Evolutionary conservation across 2,113 vertebrate species (phyloP).

Genomic region (Chiloscyllium plagiosum): DNA sequence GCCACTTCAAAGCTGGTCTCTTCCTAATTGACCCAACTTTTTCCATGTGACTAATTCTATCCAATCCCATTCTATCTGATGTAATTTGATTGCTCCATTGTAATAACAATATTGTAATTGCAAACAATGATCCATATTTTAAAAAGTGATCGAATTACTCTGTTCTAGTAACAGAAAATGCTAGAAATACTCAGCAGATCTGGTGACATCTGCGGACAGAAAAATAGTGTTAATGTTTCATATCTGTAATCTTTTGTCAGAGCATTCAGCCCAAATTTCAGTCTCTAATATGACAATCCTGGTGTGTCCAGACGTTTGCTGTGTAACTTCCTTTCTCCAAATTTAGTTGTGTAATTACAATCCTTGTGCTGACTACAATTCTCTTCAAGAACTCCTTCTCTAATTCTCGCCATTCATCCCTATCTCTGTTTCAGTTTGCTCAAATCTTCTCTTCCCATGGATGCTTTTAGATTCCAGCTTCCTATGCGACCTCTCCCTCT

Average conservation of each 20-base stretch:
- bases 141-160: not conserved
- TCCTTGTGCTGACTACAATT: not conserved
- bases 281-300: not conserved
- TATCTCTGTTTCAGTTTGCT: not conserved
- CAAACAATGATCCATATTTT: not conserved
- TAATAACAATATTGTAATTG: not conserved
- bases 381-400: not conserved
- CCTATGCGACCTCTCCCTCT: not conserved
- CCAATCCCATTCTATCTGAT: too few relatives aligned
- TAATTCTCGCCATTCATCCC: not conserved
- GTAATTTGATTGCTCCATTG: not conserved
- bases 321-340: not conserved
- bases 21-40: too few relatives aligned
- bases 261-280: too few relatives aligned
- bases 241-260: too few relatives aligned
- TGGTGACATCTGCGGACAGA: too few relatives aligned
- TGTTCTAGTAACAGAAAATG: not conserved
- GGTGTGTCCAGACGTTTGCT: not conserved
- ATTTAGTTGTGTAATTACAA: not conserved
- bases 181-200: too few relatives aligned
- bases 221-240: not conserved
- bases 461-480: not conserved
- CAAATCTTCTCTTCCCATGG: not conserved
- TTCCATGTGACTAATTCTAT: too few relatives aligned
- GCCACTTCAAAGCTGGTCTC: too few relatives aligned